Percentiles rank a stretch among this genome's conserved stretches.
phyloP scores from a whole-genome alignment of 2,797 vertebrate species.

The Myotis myotis region DNA sequence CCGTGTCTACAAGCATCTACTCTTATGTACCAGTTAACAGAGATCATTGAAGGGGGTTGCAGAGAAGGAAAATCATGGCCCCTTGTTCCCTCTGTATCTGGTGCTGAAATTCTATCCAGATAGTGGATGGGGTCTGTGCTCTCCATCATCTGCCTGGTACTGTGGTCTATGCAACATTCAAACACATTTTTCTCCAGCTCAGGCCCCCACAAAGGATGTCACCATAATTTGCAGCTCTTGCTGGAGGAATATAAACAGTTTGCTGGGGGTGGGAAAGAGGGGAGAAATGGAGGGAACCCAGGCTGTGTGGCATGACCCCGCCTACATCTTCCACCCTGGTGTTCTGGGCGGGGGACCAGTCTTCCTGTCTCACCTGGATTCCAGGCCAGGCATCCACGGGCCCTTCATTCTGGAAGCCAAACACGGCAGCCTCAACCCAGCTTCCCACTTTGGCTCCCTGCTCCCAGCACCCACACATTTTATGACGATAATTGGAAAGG shows the following conservation, averaged over 20 bases:
- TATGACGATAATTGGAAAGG: slow-evolving; percentile 58
- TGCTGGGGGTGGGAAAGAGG: neutral
- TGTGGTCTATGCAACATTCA: neutral
- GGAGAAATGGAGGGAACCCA: neutral
- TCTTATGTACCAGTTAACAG: slow-evolving; percentile 65
- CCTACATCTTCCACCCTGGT: neutral
- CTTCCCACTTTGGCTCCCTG: neutral
- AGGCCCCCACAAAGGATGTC: neutral
- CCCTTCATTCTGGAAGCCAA: neutral
- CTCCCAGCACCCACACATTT: neutral
- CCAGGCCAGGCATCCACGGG: neutral
- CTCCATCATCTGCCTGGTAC: neutral
- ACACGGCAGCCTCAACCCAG: neutral
- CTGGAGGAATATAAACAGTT: neutral
- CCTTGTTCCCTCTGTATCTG: slow-evolving; percentile 65
- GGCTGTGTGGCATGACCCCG: rapidly evolving
- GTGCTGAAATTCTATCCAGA: slow-evolving; percentile 67
- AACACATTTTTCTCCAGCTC: neutral
- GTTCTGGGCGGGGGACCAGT: neutral
- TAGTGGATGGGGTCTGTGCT: neutral
- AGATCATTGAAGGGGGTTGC: slow-evolving; percentile 61
- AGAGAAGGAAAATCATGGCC: slow-evolving; percentile 57
- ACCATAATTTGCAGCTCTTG: neutral
- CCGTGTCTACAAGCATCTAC: slow-evolving; percentile 68
- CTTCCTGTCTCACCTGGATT: neutral